Percentiles rank a stretch among this genome's conserved stretches.
Conservation (phyloP, 2,888 invertebrate species). For the Diogma glabrata region DNA sequence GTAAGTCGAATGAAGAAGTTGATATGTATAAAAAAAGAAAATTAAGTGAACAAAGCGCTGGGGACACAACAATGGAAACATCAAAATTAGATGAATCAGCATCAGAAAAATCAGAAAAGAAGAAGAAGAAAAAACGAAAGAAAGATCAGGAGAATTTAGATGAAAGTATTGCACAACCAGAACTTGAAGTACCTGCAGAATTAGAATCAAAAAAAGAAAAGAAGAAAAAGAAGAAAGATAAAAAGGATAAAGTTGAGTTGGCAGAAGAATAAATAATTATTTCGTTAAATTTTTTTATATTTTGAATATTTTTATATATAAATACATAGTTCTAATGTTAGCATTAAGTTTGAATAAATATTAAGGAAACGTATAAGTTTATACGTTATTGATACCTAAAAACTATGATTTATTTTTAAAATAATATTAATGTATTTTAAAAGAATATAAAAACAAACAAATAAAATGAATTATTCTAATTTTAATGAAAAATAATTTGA, state of each 20-base stretch:
- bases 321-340: too few relatives aligned
- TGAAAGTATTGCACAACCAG: background rate
- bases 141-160: constrained; percentile 26
- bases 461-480: too few relatives aligned
- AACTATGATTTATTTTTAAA: too few relatives aligned
- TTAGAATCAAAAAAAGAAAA: constrained; percentile 47
- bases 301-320: too few relatives aligned
- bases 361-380: too few relatives aligned
- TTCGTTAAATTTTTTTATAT: background rate
- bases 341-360: too few relatives aligned
- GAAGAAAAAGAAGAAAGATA: constrained; percentile 69
- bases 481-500: too few relatives aligned
- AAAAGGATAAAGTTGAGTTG: constrained; percentile 48
- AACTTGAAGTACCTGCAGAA: constrained; percentile 24
- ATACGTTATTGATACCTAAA: too few relatives aligned
- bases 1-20: too few relatives aligned
- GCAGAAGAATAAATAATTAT: constrained; percentile 26
- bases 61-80: constrained; percentile 24
- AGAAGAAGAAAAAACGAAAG: constrained; percentile 15
- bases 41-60: constrained; percentile 38
- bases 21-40: constrained; percentile 36
- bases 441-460: too few relatives aligned
- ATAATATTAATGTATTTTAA: too few relatives aligned
- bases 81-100: constrained; percentile 29
- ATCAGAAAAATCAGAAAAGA: constrained; percentile 7